Evolutionary conservation across 2,113 vertebrate species (phyloP), one percentile per base, ranked within the genome.

Genomic region (Rhinoderma darwinii): DNA sequence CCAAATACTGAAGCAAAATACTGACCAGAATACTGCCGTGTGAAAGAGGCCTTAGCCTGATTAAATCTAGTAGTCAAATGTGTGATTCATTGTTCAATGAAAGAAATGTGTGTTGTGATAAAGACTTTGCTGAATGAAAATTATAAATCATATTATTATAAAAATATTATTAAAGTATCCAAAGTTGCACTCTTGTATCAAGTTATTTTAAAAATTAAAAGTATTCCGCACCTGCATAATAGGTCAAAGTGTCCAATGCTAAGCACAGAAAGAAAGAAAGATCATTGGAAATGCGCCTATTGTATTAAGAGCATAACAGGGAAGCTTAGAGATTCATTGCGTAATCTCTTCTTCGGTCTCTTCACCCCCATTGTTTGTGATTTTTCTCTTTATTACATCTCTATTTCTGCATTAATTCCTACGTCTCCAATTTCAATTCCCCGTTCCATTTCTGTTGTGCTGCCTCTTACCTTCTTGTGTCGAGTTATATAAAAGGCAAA

Each of bases 401-500:
- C 73, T 39, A 27, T 77, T 56, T 78, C 84, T 68, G 47, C 54
- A 59, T 61, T 35, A 47, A 43, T 39, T 63, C 51, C 56, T 82
- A 30, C 61, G 25, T 66, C 79, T 82, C 56, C 41, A 44, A 66
- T 66, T 82, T 82, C 79, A 81, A 81, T 81, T 81, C 79, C 79
- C 79, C 8, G 20, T 82, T 15, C 79, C 79, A 43, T 37, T 82
- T 82, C 39, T 82, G 79, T 63, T 66, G 39, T 82, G 79, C 61
- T 30, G 56, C 79, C 22, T 44, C 56, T 82, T 39, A 30, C 56
- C 39, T 63, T 82, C 79, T 63, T 82, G 56, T 66, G 56, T 82
- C 79, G 79, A 66, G 56, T 82, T 82, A 82, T 82, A 82, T 82
- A 37, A 82, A 82, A 82, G 79, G 79, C 56, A 82, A 66, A 82